Conservation (phyloP, 92 coral and sea anemone genomes). For the Parazoanthus swiftii region DNA sequence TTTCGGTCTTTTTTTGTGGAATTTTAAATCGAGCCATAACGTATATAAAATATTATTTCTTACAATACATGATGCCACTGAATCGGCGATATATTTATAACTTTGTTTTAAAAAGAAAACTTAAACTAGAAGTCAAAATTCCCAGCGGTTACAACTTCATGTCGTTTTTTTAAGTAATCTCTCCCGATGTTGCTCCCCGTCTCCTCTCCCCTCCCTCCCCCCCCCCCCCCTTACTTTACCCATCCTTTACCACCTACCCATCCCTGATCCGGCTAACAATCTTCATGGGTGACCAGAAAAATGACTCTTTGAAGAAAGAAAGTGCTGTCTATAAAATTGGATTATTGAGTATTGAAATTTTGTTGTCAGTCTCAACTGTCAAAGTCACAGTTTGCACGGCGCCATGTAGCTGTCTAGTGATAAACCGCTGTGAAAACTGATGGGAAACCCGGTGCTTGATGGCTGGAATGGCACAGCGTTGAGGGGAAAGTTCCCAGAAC, state of each 20-base stretch:
- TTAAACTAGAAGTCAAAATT: background rate
- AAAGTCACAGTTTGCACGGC: slow-evolving; percentile 38
- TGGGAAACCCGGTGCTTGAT: slow-evolving; percentile 28
- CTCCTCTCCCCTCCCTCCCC: no score
- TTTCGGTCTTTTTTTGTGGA: background rate
- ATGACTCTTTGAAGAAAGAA: background rate
- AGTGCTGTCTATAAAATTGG: background rate
- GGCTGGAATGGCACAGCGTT: slow-evolving; percentile 39
- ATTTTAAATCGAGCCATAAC: background rate
- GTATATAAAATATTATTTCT: no score
- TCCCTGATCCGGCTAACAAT: background rate
- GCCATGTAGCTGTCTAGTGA: slow-evolving; percentile 38
- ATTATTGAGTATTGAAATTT: background rate
- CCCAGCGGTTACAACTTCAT: background rate
- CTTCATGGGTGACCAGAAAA: background rate
- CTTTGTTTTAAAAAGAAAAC: background rate
- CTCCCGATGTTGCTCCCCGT: no score
- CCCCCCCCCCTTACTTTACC: no score
- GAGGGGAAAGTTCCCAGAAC: slow-evolving; percentile 43
- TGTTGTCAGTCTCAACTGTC: background rate
- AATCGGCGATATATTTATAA: background rate
- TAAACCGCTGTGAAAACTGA: slow-evolving; percentile 36
- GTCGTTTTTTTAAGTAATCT: background rate
- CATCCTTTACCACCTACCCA: background rate
- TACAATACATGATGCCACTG: background rate